Evolutionary conservation across 2,113 vertebrate genomes (phyloP), one percentile per base, ranked within the genome.

Genomic region (Caranx melampygus): DNA sequence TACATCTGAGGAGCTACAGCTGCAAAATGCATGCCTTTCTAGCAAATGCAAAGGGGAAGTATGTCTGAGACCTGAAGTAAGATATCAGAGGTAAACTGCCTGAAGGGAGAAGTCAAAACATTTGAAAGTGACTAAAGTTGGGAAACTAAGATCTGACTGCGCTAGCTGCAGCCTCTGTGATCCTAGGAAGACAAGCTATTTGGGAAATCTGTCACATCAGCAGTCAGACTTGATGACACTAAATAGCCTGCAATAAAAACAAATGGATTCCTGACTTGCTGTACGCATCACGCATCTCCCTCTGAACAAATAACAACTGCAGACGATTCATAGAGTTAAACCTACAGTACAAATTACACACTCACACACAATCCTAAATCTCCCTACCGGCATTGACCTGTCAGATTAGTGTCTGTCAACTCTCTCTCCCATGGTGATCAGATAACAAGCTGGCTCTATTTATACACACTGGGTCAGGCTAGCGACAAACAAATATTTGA

Each of bases 401-500:
- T 90, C 79, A 84, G 93, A 93, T 94, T 94, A 94, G 81, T 45
- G 70, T 82, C 74, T 80, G 82, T 83, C 88, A 92, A 89, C 89
- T 69, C 87, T 90, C 87, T 91, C 87, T 89, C 87, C 80, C 85
- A 90, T 92, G 84, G 83, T 86, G 89, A 91, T 91, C 91, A 93
- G 89, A 92, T 94, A 91, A 92, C 94, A 90, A 90, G 86, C 75
- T 6, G 75, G 64, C 83, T 83, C 90, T 95, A 95, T 94, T 93
- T 93, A 91, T 93, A 94, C 78, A 83, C 75, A 87, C 80, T 83
- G 83, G 92, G 90, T 94, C 92, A 95, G 82, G 67, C 86, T 83
- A 44, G 31, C 83, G 75, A 79, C 65, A 72, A 51, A 82, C 74
- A 82, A 79, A 86, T 82, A 79, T 79, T 58, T 82, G 21, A 79